Evolutionary conservation across 1,140 invertebrate species (phyloP), one percentile per base, ranked within the genome.

Genomic region (Hormaphis cornu): DNA sequence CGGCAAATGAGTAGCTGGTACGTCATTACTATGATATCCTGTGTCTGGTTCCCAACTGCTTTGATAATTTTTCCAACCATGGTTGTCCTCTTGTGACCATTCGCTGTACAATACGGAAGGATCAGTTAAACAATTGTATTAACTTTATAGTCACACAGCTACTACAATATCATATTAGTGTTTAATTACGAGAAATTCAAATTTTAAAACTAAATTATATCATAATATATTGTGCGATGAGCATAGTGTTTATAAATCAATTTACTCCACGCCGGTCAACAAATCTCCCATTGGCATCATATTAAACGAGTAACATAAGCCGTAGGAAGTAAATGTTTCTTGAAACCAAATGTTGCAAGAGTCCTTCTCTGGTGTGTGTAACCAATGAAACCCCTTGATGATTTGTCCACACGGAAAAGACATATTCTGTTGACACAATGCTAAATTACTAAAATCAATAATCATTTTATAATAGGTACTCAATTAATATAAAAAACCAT

Each of bases 221-320:
- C n/a, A n/a, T n/a, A n/a, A n/a, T n/a, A n/a, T n/a, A n/a, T n/a
- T n/a, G n/a, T 33, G 30, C 30, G 30, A 33, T 9, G 30, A 33
- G n/a, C n/a, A n/a, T n/a, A n/a, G n/a, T n/a, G 26, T 7, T 35
- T 12, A n/a, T 58, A 24, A 18, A 42, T 58, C 7, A 8, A 40
- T 40, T 40, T 46, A 63, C 58, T 63, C 58, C 26, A 46, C 58
- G 16, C 58, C 58, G 9, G 20, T 28, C 18, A 63, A 16, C 16
- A 63, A 18, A 12, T 63, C 58, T 14, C n/a, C 42, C 37, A 63
- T 63, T 0, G 58, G 58, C 40, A 63, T 63, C 58, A 63, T 63
- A 20, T 63, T 63, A 10, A 63, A 63, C 10, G 58, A 44, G 16
- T 44, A 46, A 2, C 58, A 63, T 2, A 63, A 22, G 6, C 58